These are phyloP conservation scores for Hecatera dysodea DNA, from an alignment of 2,888 invertebrate genomes.

Conservation along the genomic window DNA sequence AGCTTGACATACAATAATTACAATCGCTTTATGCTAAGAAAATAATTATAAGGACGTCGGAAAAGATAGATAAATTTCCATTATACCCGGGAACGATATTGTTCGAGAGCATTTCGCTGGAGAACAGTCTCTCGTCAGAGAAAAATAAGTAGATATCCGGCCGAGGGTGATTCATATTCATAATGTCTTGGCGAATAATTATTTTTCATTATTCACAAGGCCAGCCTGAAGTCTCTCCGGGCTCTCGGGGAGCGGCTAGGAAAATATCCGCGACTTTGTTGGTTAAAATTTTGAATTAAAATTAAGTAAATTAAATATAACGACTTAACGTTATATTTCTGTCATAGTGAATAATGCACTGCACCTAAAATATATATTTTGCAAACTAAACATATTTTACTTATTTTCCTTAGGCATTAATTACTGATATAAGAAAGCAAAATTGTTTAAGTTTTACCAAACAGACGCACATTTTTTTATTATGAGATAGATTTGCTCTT, in stretches of 20 bases:
- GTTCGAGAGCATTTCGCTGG: slow-evolving; percentile 69
- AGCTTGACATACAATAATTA: slow-evolving; percentile 39
- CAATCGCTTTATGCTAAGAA: slow-evolving; percentile 41
- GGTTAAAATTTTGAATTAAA: slow-evolving; percentile 27
- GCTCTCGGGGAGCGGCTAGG: slow-evolving; percentile 27
- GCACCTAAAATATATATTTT: too few species aligned
- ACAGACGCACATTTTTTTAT: too few species aligned
- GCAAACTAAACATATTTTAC: too few species aligned
- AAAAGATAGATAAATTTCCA: slow-evolving; percentile 73
- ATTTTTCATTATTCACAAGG: slow-evolving; percentile 77
- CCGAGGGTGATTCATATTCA: slow-evolving; percentile 77
- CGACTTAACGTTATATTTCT: too few species aligned
- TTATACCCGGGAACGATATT: slow-evolving; percentile 70
- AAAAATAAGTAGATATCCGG: slow-evolving; percentile 74
- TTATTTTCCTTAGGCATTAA: too few species aligned
- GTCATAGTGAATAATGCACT: too few species aligned
- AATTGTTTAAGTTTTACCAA: too few species aligned
- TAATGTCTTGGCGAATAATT: slow-evolving; percentile 79
- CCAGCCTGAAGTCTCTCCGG: slow-evolving; percentile 33
- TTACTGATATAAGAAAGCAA: too few species aligned
- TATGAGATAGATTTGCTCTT: too few species aligned
- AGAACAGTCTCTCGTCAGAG: slow-evolving; percentile 68
- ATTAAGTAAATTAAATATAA: too few species aligned
- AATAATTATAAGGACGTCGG: slow-evolving; percentile 58
- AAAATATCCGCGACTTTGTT: slow-evolving; percentile 45